Conservation (phyloP, 2,888 invertebrate species). For the Machimus atricapillus region DNA sequence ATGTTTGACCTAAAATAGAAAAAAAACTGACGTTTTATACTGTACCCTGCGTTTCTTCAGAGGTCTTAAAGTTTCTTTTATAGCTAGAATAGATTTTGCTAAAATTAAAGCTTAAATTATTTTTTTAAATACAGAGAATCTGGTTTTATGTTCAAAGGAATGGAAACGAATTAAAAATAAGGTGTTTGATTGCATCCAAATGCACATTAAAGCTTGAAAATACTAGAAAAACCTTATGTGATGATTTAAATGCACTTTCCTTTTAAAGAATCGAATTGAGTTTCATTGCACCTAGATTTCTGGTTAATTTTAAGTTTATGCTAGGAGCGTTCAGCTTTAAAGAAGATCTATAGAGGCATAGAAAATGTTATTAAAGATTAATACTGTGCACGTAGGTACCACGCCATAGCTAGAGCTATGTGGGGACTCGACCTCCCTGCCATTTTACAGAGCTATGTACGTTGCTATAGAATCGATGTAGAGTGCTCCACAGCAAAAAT, state of each 20-base stretch:
- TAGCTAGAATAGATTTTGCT: too few relatives aligned
- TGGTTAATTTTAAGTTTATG: background rate
- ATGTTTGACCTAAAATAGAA: too few relatives aligned
- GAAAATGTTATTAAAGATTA: constrained; percentile 48
- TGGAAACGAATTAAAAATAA: background rate
- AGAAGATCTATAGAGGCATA: constrained; percentile 42
- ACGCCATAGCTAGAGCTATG: background rate
- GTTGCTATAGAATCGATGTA: background rate
- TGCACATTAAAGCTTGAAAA: background rate
- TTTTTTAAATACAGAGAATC: too few relatives aligned
- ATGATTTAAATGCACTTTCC: background rate
- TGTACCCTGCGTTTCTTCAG: too few relatives aligned
- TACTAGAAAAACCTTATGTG: background rate
- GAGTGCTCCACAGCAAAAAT: background rate
- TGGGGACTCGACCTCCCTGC: background rate
- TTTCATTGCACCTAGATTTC: background rate
- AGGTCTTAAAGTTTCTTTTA: too few relatives aligned
- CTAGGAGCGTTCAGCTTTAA: constrained; percentile 41
- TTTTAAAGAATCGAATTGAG: background rate
- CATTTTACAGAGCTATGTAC: constrained; percentile 4
- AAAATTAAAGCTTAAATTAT: too few relatives aligned
- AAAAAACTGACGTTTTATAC: too few relatives aligned
- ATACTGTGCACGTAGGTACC: constrained; percentile 27
- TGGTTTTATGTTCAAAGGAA: background rate
- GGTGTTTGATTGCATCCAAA: background rate